These are phyloP conservation scores for Ceratina australensis DNA, from an alignment of 1,140 invertebrate species.

Conservation along the genomic window DNA sequence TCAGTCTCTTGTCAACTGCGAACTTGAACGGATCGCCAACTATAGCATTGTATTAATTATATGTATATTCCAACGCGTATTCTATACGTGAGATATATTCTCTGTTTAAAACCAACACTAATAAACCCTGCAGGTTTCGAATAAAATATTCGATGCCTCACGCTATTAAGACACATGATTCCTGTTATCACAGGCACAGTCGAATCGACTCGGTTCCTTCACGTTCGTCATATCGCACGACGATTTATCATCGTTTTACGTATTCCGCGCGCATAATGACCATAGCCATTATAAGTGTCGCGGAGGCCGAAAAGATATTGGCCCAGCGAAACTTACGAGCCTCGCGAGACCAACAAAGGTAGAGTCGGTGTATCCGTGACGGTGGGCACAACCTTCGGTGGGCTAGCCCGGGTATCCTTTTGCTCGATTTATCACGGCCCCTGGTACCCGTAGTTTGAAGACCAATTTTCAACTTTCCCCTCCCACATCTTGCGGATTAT, in stretches of 20 bases:
- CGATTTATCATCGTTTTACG: constrained; percentile 35
- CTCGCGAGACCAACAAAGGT: constrained; percentile 28
- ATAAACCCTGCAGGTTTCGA: too few relatives aligned
- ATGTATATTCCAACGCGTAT: too few relatives aligned
- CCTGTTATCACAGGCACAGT: too few relatives aligned
- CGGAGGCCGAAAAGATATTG: constrained; percentile 41
- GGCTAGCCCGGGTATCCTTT: constrained; percentile 31
- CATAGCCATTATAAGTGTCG: constrained; percentile 4
- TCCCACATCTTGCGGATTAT: constrained; percentile 45
- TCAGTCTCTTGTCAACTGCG: too few relatives aligned
- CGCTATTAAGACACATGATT: too few relatives aligned
- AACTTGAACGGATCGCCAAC: too few relatives aligned
- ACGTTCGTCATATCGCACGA: not conserved
- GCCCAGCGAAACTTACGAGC: constrained; percentile 37
- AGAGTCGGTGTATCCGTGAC: constrained; percentile 1
- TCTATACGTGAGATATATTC: too few relatives aligned
- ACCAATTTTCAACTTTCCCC: constrained; percentile 58
- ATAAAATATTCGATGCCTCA: too few relatives aligned
- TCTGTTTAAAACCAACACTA: too few relatives aligned
- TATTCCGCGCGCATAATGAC: constrained; percentile 44
- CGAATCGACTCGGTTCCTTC: not conserved
- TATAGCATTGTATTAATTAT: too few relatives aligned
- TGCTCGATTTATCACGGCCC: constrained; percentile 49
- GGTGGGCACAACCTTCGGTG: constrained; percentile 19
- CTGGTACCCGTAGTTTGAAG: constrained; percentile 35